A percentile compares a stretch with the other conserved stretches of the same genome.
Evolutionary conservation across 1,140 invertebrate genomes (phyloP).

Genomic region (Reticulitermes speratus): DNA sequence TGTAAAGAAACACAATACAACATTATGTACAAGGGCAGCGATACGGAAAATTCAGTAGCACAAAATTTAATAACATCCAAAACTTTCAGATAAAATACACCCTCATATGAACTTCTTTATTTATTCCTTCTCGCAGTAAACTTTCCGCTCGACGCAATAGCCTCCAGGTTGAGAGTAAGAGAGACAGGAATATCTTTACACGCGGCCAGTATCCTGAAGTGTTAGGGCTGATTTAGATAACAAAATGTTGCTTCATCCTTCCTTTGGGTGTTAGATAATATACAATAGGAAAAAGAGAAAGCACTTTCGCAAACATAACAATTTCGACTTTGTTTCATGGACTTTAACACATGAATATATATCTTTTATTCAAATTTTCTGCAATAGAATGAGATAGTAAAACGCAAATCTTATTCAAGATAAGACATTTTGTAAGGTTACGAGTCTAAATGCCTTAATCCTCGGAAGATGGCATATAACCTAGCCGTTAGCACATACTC

Average conservation of each 20-base stretch:
- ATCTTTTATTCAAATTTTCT: too few species aligned
- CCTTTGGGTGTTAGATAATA: neutral
- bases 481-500: too few species aligned
- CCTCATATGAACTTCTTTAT: neutral
- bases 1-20: neutral
- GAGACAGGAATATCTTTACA: neutral
- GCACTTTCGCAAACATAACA: too few species aligned
- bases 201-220: neutral
- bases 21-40: neutral
- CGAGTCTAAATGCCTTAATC: too few species aligned
- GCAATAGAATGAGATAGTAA: too few species aligned
- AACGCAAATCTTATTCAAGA: too few species aligned
- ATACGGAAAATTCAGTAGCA: neutral
- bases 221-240: neutral
- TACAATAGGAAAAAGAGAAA: too few species aligned
- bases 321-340: too few species aligned
- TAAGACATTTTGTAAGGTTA: too few species aligned
- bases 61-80: constrained; percentile 1
- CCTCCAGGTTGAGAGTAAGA: neutral
- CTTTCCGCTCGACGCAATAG: neutral
- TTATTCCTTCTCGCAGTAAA: neutral
- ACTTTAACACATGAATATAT: too few species aligned
- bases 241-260: neutral
- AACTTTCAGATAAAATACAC: neutral
- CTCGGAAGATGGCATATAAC: too few species aligned